Conservation (phyloP, 1,140 invertebrate genomes). For the Cheumatopsyche charites region DNA sequence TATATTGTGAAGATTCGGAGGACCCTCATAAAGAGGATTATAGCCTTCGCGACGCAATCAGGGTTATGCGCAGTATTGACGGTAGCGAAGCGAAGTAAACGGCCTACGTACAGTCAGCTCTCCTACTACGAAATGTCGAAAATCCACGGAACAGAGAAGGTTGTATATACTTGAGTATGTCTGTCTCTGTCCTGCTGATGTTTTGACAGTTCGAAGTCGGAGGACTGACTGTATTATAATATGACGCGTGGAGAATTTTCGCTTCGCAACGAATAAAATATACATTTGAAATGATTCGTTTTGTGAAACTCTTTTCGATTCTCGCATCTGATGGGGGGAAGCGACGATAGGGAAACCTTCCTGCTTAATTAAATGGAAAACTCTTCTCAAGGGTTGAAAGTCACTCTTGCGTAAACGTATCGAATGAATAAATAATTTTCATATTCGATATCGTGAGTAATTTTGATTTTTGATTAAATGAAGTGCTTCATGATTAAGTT, state of each 20-base stretch:
- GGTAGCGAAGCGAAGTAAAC: too few relatives aligned
- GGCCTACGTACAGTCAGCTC: too few relatives aligned
- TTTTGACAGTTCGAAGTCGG: too few relatives aligned
- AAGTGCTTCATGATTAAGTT: too few relatives aligned
- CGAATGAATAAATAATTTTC: slow-evolving; percentile 20
- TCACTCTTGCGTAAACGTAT: slow-evolving; percentile 17
- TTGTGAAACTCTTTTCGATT: slow-evolving; percentile 10
- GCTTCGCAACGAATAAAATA: background rate
- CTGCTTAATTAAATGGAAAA: slow-evolving; percentile 34
- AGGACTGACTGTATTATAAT: too few relatives aligned
- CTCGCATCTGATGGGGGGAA: background rate
- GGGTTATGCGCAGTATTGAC: background rate
- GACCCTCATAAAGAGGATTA: background rate
- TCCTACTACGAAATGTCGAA: too few relatives aligned
- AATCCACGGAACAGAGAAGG: too few relatives aligned
- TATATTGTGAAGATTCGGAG: background rate
- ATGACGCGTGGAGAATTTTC: too few relatives aligned
- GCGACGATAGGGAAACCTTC: slow-evolving; percentile 6
- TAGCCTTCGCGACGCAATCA: background rate
- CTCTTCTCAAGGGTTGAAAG: slow-evolving; percentile 23
- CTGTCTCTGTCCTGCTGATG: too few relatives aligned
- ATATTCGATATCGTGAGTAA: slow-evolving; percentile 5
- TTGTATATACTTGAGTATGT: too few relatives aligned
- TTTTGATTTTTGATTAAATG: slow-evolving; percentile 10
- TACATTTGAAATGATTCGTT: background rate